Evolutionary conservation across 1,140 invertebrate species (phyloP), one percentile per base, ranked within the genome.

Genomic region (Chironomus tepperi): DNA sequence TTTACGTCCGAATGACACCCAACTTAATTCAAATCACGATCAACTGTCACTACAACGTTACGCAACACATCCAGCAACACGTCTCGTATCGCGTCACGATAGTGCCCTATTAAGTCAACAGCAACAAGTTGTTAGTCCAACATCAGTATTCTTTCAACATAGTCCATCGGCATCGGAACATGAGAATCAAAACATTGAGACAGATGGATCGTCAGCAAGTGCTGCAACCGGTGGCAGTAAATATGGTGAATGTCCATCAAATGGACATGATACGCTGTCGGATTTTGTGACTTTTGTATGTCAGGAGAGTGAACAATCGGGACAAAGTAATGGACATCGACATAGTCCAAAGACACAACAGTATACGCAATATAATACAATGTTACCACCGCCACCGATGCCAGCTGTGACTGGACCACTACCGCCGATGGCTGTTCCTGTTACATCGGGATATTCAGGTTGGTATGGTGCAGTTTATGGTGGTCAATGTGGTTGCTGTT

Each of bases 271-370:
- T 83, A 95, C 93, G 0, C 89, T 98, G 74, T 93, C 94, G 0
- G 96, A 98, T 83, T 98, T 97, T 84, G 96, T 98, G 43, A 97
- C 95, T 43, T 94, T 98, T 79, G 96, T 98, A 70, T 98, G 95
- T 81, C 95, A 97, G 84, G 95, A 97, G 83, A 91, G 92, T 65
- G 91, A 93, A 78, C 91, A 91, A 90, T 77, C 90, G 10, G 18
- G 8, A 19, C 65, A 70, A 19, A 64, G 10, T 15, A 67, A 16
- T 24, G 78, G 0, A 76, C 76, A 24, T 73, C 79, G 10, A 75
- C 70, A 16, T 19, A 74, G 72, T 42, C 86, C 89, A 77, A 90
- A 90, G 84, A 85, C 92, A 79, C 42, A 77, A 42, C 79, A 81
- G 67, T 82, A 81, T 74, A 88, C 91, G 74, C 92, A 94, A 78